Base-by-base conservation (phyloP, 2,888 invertebrate genomes). In the Drosophila nr. perissopoda region DNA sequence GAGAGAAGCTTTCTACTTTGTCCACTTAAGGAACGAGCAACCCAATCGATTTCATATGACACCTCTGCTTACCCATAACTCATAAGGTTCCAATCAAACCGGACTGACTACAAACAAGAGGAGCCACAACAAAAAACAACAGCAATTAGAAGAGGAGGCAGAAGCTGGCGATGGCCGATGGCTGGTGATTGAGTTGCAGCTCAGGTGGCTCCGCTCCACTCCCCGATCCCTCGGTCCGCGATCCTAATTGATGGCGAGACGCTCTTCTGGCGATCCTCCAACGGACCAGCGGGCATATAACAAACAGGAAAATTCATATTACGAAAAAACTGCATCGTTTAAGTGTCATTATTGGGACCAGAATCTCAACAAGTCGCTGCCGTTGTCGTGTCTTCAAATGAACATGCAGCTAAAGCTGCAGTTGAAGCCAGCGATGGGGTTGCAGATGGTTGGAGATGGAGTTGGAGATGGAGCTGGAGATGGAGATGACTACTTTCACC, bases 281-380 rank as follows among this genome's bases (percentile, higher is more conserved):
- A 25, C 16, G 40, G 16, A 57, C 40, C 57, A 29, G 40, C 70
- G 49, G 34, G 40, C 58, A 61, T 68, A 70, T 81, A 68, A 63
- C 85, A 83, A 86, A 86, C 85, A 85, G 85, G 89, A 86, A 85
- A 88, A 86, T 85, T 85, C 88, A 83, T 85, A 85, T 88, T 88
- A 88, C 85, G 82, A 85, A 85, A 85, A 85, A 85, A 83, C 67
- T 86, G 88, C 88, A 85, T 88, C 86, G 88, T 83, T 88, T 88
- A 88, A 88, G 88, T 85, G 85, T 85, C 89, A 85, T 85, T 85
- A 85, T 85, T 88, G 85, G 83, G 85, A 88, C 88, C 85, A 85
- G 85, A 88, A 86, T 81, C 86, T 83, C 83, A 88, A 88, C 88
- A 83, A 85, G 88, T 80, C 74, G 74, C 73, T 69, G 87, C 72